Conservation (phyloP, 2,888 invertebrate species). For the Antheraea yamamai region DNA sequence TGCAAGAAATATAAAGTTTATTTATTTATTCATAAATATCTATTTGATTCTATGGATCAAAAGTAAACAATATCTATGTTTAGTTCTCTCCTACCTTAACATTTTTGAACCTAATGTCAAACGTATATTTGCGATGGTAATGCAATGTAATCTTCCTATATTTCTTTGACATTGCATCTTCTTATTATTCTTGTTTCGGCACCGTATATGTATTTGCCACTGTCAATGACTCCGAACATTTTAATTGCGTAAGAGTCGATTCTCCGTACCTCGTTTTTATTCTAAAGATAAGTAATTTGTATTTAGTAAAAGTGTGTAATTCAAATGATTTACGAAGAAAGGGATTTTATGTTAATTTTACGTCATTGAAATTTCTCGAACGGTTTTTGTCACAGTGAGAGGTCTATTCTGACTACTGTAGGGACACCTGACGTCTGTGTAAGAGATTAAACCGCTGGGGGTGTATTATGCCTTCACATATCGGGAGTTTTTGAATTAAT, state of each 20-base stretch:
- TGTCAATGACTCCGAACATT: no score
- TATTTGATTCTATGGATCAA: no score
- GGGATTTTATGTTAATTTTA: slow-evolving; percentile 14
- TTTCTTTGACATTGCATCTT: no score
- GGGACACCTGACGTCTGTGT: slow-evolving; percentile 45
- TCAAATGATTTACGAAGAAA: slow-evolving; percentile 17
- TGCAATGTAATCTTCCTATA: no score
- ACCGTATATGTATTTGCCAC: no score
- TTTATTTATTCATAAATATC: no score
- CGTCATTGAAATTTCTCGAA: slow-evolving; percentile 31
- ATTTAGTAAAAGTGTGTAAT: not conserved
- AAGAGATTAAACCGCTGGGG: slow-evolving; percentile 40
- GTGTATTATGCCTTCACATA: slow-evolving; percentile 42
- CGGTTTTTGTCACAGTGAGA: slow-evolving; percentile 33
- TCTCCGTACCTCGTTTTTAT: not conserved
- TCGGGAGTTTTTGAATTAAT: slow-evolving; percentile 60
- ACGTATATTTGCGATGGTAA: no score
- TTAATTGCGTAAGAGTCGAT: not conserved
- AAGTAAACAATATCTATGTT: no score
- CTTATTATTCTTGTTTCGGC: no score
- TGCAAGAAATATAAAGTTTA: no score
- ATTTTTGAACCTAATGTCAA: no score
- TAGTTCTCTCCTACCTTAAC: no score
- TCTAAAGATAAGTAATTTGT: not conserved
- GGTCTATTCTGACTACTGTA: slow-evolving; percentile 32